Base-by-base conservation (phyloP, 2,888 invertebrate species). In the Clepsis dumicolana region DNA sequence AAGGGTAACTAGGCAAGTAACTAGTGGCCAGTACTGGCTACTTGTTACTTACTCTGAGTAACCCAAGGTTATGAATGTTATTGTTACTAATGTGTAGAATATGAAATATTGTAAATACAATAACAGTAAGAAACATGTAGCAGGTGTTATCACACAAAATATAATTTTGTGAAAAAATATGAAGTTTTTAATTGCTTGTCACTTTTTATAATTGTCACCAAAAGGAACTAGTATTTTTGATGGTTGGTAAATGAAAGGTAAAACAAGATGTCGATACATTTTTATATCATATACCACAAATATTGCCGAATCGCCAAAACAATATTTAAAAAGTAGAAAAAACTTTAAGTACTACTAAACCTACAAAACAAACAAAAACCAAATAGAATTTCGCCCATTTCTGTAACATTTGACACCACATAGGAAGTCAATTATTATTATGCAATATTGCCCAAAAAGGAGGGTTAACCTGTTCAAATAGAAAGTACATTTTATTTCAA, bases 131-230 rank as follows among this genome's bases (percentile, higher is more conserved):
- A 77, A 83, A 91, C 89, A 86, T 94, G 94, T 94, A 94, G 94
- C 92, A 91, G 92, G 94, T 94, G 94, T 94, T 94, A 94, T 93
- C 83, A 94, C 94, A 93, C 94, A 94, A 94, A 94, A 94, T 94
- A 94, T 94, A 94, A 94, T 94, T 94, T 94, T 94, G 94, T 94
- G 94, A 93, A 91, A 90, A 88, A 85, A 73, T 74, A 67, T 44
- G 79, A 73, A 72, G 80, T 84, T 86, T 81, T 80, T 85, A 82
- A 27, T 71, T 71, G 68, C 61, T 71, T 59, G 25, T n/a, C 16
- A 14, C 27, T 29, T 2, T 18, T 21, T 21, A 21, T 16, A 41
- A 18, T 35, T 3, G 14, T 4, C 35, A 14, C 29, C 1, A 29
- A 29, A 8, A 29, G 8, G 5, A 0, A 8, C 29, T 29, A 29